phyloP scores from a whole-genome alignment of 1,140 invertebrate species.

The Trichomalopsis sarcophagae region DNA sequence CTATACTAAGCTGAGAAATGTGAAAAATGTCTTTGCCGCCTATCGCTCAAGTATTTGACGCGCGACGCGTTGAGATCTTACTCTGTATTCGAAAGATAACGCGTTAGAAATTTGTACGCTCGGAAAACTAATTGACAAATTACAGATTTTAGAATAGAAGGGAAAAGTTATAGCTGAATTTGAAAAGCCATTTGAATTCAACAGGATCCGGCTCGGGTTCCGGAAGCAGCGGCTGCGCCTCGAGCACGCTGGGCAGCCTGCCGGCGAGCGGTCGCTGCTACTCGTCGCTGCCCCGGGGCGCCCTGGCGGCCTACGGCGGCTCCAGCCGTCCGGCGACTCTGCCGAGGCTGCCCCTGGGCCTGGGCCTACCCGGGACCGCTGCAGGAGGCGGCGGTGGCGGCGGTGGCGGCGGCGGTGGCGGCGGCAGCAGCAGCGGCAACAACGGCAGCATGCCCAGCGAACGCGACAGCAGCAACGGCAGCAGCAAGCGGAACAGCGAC shows the following conservation, averaged over 20 bases:
- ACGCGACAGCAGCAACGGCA: constrained; percentile 66
- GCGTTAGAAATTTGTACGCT: background rate
- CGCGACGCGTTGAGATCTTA: too few relatives aligned
- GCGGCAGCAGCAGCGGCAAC: constrained; percentile 51
- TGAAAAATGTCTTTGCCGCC: too few relatives aligned
- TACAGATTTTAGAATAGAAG: too few relatives aligned
- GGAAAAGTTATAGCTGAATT: too few relatives aligned
- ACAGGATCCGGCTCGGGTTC: constrained; percentile 57
- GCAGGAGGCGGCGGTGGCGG: constrained; percentile 65
- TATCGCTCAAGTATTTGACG: too few relatives aligned
- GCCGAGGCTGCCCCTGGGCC: constrained; percentile 71
- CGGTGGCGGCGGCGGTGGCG: constrained; percentile 66
- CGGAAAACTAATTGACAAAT: background rate
- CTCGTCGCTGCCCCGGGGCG: constrained; percentile 72
- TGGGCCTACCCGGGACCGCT: constrained; percentile 59
- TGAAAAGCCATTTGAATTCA: too few relatives aligned
- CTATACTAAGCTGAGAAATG: too few relatives aligned
- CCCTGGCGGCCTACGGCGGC: constrained; percentile 68
- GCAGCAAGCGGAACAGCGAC: constrained; percentile 75
- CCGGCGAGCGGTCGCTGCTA: constrained; percentile 68
- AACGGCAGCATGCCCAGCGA: constrained; percentile 58
- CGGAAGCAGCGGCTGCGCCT: constrained; percentile 71
- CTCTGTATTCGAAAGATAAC: too few relatives aligned
- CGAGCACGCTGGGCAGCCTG: constrained; percentile 67
- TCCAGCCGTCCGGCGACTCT: constrained; percentile 72